Base-by-base conservation (phyloP, 2,888 invertebrate genomes). In the Synergus japonicus region DNA sequence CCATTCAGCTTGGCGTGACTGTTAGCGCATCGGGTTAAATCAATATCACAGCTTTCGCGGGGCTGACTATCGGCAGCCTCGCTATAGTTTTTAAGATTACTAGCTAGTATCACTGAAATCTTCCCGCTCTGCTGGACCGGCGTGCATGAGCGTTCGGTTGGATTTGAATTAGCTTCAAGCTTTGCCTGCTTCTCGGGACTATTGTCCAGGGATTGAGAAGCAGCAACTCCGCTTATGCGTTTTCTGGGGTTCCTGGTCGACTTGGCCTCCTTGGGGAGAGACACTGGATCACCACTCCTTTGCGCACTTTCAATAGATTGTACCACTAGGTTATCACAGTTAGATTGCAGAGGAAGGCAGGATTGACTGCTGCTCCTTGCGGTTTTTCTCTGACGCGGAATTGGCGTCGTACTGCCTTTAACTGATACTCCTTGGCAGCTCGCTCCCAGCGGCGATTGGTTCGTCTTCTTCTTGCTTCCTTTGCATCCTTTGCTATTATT, bases 241-340 rank as follows among this genome's bases (percentile, higher is more conserved):
- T 92, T 92, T 63, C 92, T 88, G 65, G 88, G 87, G 85, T 87
- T 90, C 84, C 89, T 91, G 37, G 54, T 41, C 8, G 83, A 80
- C 49, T 84, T 85, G 12, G 66, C 64, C 15, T 87, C 84, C 80
- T 84, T 87, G n/a, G 87, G 85, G 13, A 85, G 81, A 58, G 83
- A 79, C 78, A 80, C 87, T 81, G 84, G 78, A 79, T 84, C 84
- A 82, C 87, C 84, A 83, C 87, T 87, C 85, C 80, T 88, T 85
- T 85, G 85, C 79, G 85, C 83, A 73, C 86, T 86, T 81, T 89
- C 89, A 79, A 86, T 86, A 85, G 88, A 87, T 87, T 89, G 87
- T 87, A 89, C 86, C 86, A 87, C 86, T 88, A 88, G 83, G 86
- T 89, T 92, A 91, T 92, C 91, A 91, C 92, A 92, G 91, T 91